Evolutionary conservation across 2,888 invertebrate species (phyloP), one percentile per base, ranked within the genome.

Genomic region (Tortricodes alternella): DNA sequence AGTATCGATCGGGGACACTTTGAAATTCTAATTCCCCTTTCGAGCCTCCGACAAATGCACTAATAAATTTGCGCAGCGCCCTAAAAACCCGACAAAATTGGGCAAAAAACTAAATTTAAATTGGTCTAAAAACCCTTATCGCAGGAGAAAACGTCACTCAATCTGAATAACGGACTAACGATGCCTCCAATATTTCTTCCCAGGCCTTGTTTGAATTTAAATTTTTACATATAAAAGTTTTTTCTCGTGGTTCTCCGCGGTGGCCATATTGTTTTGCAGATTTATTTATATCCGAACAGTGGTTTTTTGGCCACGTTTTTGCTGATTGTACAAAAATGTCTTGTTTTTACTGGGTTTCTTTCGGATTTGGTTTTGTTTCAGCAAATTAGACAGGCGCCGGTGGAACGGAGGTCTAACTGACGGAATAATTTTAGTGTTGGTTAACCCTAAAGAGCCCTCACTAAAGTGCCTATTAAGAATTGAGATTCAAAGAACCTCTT

Each of bases 211-310:
- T 66, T 65, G 73, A 73, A 87, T 88, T 88, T 84, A 80, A 83
- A 86, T 85, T 83, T 85, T 80, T 71, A 66, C 66, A 59, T 69
- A 66, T 59, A 70, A 64, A 59, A 50, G 70, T 74, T 76, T 70
- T 70, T 66, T 65, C 52, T 62, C 53, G 62, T 53, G 44, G 60
- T 11, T 66, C 82, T 70, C 61, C 78, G 77, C 71, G 89, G 89
- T 85, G 77, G 89, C 75, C 86, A 80, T 80, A 82, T 76, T 78
- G 84, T 77, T 75, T 69, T 66, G 68, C 73, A 74, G 80, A 81
- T 82, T 82, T 84, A 86, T 88, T 86, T 85, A 78, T 85, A 86
- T 86, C 74, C 71, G 71, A 78, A 76, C 73, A 74, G 69, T 63
- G 62, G 68, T 75, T 85, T 85, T 89, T 88, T 80, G 70, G 67